A percentile compares a stretch with the other conserved stretches of the same genome.
These are phyloP conservation scores for Calephelis perditalis DNA, from an alignment of 2,888 invertebrate species.

Conservation along the genomic window DNA sequence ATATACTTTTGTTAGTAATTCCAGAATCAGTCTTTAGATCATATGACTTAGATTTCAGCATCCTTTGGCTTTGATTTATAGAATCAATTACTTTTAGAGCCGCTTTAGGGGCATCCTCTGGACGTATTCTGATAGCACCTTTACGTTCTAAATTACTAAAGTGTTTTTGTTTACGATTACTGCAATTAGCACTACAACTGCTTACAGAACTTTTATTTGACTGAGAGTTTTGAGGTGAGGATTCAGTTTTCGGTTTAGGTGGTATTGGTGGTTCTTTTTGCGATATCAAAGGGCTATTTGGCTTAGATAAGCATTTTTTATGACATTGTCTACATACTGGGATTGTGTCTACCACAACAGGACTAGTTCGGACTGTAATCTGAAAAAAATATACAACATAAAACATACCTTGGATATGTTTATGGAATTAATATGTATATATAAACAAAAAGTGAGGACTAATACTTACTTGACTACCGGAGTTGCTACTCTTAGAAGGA, in stretches of 20 bases:
- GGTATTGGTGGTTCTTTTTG: slow-evolving; percentile 61
- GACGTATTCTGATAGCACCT: slow-evolving; percentile 69
- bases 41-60: slow-evolving; percentile 71
- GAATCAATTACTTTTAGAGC: slow-evolving; percentile 70
- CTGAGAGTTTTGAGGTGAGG: slow-evolving; percentile 59
- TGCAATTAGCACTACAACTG: slow-evolving; percentile 62
- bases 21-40: slow-evolving; percentile 68
- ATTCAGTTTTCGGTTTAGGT: slow-evolving; percentile 53
- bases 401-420: slow-evolving; percentile 10
- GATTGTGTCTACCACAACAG: slow-evolving; percentile 83
- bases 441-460: neutral
- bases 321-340: slow-evolving; percentile 88
- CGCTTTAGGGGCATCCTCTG: slow-evolving; percentile 67
- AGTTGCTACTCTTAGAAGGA: slow-evolving; percentile 86
- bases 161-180: slow-evolving; percentile 56
- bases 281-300: slow-evolving; percentile 69
- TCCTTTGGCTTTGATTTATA: slow-evolving; percentile 70
- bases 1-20: slow-evolving; percentile 52
- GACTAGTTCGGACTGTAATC: slow-evolving; percentile 88
- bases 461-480: slow-evolving; percentile 84
- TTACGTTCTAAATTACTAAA: slow-evolving; percentile 66
- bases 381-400: slow-evolving; percentile 46
- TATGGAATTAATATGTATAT: neutral
- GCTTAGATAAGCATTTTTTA: slow-evolving; percentile 83
- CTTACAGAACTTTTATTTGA: slow-evolving; percentile 62